phyloP scores from a whole-genome alignment of 2,113 vertebrate species.

The Salvelinus sp. region DNA sequence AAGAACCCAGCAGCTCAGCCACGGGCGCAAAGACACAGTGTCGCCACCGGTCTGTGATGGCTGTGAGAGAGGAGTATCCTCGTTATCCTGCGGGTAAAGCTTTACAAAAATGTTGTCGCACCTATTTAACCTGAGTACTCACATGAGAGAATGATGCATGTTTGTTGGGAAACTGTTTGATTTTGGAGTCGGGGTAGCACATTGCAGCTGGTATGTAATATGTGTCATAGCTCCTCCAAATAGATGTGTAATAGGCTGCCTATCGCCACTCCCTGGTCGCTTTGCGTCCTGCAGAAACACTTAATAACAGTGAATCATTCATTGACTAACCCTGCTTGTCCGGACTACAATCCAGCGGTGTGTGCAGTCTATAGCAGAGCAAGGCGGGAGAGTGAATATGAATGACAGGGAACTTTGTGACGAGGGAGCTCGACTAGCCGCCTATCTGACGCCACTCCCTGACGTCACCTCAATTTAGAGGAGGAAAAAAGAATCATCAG shows the following conservation, averaged over 20 bases:
- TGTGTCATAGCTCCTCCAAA: too few relatives aligned
- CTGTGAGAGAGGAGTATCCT: background rate
- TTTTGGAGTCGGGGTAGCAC: too few relatives aligned
- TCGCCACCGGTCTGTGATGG: slow-evolving; percentile 2
- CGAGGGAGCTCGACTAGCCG: slow-evolving; percentile 73
- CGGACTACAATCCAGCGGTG: slow-evolving; percentile 4
- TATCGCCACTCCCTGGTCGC: too few relatives aligned
- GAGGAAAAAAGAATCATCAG: slow-evolving; percentile 72
- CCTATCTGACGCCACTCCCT: slow-evolving; percentile 87
- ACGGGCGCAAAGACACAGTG: background rate
- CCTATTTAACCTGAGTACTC: too few relatives aligned
- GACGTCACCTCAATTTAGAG: slow-evolving; percentile 80
- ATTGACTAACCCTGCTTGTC: too few relatives aligned
- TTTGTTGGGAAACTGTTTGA: too few relatives aligned
- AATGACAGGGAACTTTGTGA: slow-evolving; percentile 80
- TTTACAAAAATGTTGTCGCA: background rate
- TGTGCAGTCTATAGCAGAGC: background rate
- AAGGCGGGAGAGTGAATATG: slow-evolving; percentile 36
- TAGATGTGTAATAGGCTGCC: too few relatives aligned
- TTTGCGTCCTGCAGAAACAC: too few relatives aligned
- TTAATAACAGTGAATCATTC: too few relatives aligned
- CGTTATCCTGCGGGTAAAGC: background rate
- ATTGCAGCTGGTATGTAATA: too few relatives aligned
- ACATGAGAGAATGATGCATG: too few relatives aligned
- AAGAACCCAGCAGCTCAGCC: background rate